Base-by-base conservation (phyloP, 53 echinoderm and acorn worm species). In the Actinopyga echinites region DNA sequence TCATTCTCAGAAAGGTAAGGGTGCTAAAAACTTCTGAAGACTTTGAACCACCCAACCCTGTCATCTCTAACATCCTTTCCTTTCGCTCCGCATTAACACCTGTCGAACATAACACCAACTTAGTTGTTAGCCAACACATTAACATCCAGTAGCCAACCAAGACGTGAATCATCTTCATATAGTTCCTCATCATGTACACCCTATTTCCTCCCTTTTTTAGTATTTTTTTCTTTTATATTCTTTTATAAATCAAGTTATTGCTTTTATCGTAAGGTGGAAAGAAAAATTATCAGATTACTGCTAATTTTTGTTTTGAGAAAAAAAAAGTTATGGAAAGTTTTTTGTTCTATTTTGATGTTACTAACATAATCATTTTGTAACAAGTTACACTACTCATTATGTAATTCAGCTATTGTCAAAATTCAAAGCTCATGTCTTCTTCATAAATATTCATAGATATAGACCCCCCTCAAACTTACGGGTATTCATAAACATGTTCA, bases 1-100 rank as follows among this genome's bases (percentile, higher is more conserved):
- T 80, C 81, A 23, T 80, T 80, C 40, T 80, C 81, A 25, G 81
- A 80, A 80, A 80, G 81, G 81, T 80, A 80, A 80, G 81, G 33
- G 52, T 8, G 21, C 11, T 53, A 77, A 30, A 54, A 55, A 77
- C 6, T 68, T 68, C 71, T 40, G 71, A 71, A 40, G 42, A 40
- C 71, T 69, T 71, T 71, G 71, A 71, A 20, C 21, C 71, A 71
- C 24, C 71, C 71, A 40, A 29, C 71, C 77, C 77, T 54, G 49
- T 56, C 77, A 28, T 77, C 31, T 75, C 49, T 54, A 77, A 32
- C 54, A 53, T 54, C 2, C 56, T 28, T 56, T 13, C 28, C 43
- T 54, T 77, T 31, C 33, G 49, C 56, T 32, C 7, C 17, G 26
- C 26, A 25, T 62, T 62, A 62, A 62, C 62, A 36, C 31, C 37